phyloP scores from a whole-genome alignment of 1,140 invertebrate species.

The Aphidius ervi region DNA sequence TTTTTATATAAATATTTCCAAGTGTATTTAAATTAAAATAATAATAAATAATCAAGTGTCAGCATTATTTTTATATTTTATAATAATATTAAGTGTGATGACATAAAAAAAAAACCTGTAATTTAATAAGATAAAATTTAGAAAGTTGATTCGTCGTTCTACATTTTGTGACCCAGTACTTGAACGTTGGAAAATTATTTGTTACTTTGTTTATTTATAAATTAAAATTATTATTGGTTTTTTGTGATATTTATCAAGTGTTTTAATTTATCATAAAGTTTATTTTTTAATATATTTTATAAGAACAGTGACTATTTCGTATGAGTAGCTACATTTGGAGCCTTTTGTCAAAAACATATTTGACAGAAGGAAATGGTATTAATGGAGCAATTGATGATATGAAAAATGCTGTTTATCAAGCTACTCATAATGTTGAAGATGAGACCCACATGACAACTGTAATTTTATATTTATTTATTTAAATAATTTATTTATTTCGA shows the following conservation, averaged over 20 bases:
- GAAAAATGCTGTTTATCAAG: slow-evolving; percentile 23
- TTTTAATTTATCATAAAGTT: not conserved
- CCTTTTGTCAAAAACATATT: slow-evolving; percentile 3
- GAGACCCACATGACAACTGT: slow-evolving; percentile 48
- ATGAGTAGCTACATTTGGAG: slow-evolving; percentile 1
- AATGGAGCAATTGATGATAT: slow-evolving; percentile 12
- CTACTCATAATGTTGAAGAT: slow-evolving; percentile 29
- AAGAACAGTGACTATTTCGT: slow-evolving; percentile 3
- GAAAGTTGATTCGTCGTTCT: no score
- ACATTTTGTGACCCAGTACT: not conserved
- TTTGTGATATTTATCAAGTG: not conserved
- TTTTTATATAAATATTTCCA: no score
- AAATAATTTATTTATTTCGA: not conserved
- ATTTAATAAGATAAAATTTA: no score
- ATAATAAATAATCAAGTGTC: no score
- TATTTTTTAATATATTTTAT: not conserved
- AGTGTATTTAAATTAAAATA: no score
- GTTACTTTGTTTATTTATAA: not conserved
- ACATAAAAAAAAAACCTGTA: no score
- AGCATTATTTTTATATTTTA: no score
- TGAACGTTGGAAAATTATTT: not conserved
- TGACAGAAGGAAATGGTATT: not conserved
- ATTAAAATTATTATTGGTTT: not conserved
- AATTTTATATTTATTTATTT: slow-evolving; percentile 17
- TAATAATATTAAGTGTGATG: no score